Evolutionary conservation across 2,888 invertebrate genomes (phyloP), one percentile per base, ranked within the genome.

Genomic region (Hypercompe scribonia): DNA sequence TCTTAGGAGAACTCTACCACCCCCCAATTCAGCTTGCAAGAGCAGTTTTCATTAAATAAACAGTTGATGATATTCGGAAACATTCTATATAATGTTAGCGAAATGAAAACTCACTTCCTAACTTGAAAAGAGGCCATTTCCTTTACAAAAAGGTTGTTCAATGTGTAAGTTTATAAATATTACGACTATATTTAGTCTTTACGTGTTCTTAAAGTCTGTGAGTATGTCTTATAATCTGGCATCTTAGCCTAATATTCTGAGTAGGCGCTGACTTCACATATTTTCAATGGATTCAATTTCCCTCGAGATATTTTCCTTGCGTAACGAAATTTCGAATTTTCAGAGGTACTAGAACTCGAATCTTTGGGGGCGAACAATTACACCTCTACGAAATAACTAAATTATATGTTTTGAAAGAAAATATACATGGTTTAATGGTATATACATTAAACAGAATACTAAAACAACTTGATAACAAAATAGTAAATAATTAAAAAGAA

Each of bases 281-380:
- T 72, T 74, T 72, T 73, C 72, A 84, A 87, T 89, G 80, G 83
- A 87, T 78, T 83, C 86, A 88, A 89, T 89, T 89, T 87, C 36
- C 78, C 74, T 81, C 80, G 87, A 87, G 87, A 88, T 90, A 88
- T 89, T 86, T 61, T 61, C 28, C 61, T 61, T 18, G 28, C 15
- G 61, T 65, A 34, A 24, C 36, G 36, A 65, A 36, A 36, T 31
- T 61, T 61, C 3, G 31, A 31, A 61, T 61, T 31, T 61, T 61
- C 31, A 31, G 61, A 61, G 61, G 61, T 31, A 31, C 28, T 61
- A 61, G 31, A 61, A 31, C 58, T 58, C 13, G 28, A 58, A 13
- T 3, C 58, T n/a, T 58, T 8, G 3, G n/a, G 54, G 13, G 28
- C n/a, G 28, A 28, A 58, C 28, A 58, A 58, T 58, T 58, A 58